Conservation (phyloP, 2,797 vertebrate species). For the Tokudaia tokunoshimensis region DNA sequence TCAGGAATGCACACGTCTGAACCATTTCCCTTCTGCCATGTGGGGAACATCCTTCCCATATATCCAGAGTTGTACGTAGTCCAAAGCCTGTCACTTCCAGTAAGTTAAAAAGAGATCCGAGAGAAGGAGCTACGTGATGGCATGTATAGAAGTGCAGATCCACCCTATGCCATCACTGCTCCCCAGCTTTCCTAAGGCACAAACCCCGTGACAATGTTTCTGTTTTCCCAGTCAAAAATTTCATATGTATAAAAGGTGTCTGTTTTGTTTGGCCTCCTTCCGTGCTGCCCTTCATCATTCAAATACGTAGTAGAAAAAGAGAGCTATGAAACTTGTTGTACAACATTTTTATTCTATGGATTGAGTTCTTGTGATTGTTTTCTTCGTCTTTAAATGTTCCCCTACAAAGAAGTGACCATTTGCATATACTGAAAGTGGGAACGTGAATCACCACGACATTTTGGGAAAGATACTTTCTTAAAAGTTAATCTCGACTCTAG, state of each 20-base stretch:
- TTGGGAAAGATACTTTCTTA: neutral
- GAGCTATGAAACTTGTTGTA: neutral
- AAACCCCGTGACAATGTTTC: neutral
- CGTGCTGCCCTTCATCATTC: neutral
- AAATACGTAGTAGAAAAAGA: neutral
- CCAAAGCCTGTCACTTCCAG: conserved; percentile 69
- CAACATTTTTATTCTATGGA: neutral
- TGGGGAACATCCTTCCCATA: conserved; percentile 81
- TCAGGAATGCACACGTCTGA: conserved; percentile 84
- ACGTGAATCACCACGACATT: neutral
- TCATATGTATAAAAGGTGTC: neutral
- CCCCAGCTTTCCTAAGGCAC: conserved; percentile 35
- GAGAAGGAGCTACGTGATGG: conserved; percentile 36
- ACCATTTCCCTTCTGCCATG: conserved; percentile 83
- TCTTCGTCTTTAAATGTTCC: conserved; percentile 26
- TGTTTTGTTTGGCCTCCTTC: conserved; percentile 21
- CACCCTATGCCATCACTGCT: neutral
- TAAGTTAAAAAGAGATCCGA: neutral
- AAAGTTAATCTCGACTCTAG: neutral
- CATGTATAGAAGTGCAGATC: neutral
- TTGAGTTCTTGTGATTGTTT: conserved; percentile 15
- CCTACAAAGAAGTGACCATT: conserved; percentile 9
- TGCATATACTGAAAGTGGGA: neutral
- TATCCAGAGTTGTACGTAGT: conserved; percentile 56
- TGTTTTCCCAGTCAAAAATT: conserved; percentile 58